These are phyloP conservation scores for Drosophila rellima DNA, from an alignment of 2,888 invertebrate genomes.

Conservation along the genomic window DNA sequence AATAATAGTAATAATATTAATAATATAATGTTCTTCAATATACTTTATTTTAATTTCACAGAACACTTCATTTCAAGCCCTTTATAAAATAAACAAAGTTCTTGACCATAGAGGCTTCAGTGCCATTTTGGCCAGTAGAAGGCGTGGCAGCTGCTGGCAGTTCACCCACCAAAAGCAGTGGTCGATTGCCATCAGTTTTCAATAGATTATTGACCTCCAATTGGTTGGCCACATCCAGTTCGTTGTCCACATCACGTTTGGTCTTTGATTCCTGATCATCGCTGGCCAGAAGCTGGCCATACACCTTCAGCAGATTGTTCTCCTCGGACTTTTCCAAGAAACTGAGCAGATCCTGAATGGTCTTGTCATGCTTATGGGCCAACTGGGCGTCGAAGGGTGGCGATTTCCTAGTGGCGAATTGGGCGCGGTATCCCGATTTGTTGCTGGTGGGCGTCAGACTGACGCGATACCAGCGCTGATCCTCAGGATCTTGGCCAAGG, in stretches of 20 bases:
- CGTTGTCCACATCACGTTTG: constrained; percentile 27
- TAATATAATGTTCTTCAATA: too few species aligned
- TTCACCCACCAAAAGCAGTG: constrained; percentile 39
- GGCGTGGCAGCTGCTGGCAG: neutral
- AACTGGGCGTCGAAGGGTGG: constrained; percentile 62
- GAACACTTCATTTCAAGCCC: constrained; percentile 34
- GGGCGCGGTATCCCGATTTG: constrained; percentile 49
- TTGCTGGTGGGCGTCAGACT: constrained; percentile 49
- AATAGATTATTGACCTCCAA: neutral
- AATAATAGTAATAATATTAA: neutral
- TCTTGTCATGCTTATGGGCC: constrained; percentile 64
- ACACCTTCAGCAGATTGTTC: constrained; percentile 51
- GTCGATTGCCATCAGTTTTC: constrained; percentile 14
- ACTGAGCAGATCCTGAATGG: constrained; percentile 55
- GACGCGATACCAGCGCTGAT: constrained; percentile 72
- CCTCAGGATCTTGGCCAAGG: constrained; percentile 65
- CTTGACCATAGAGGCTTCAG: constrained; percentile 20
- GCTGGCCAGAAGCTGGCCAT: constrained; percentile 48
- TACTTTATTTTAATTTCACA: too few species aligned
- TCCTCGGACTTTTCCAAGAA: constrained; percentile 64
- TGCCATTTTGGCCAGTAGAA: constrained; percentile 7
- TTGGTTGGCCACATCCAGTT: constrained; percentile 17
- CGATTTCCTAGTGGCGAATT: constrained; percentile 56
- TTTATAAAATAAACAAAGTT: constrained; percentile 66
- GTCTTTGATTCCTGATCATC: constrained; percentile 23